A percentile compares a stretch with the other conserved stretches of the same genome.
These are phyloP conservation scores for Eristalis arbustorum DNA, from an alignment of 2,888 invertebrate genomes.

Conservation along the genomic window DNA sequence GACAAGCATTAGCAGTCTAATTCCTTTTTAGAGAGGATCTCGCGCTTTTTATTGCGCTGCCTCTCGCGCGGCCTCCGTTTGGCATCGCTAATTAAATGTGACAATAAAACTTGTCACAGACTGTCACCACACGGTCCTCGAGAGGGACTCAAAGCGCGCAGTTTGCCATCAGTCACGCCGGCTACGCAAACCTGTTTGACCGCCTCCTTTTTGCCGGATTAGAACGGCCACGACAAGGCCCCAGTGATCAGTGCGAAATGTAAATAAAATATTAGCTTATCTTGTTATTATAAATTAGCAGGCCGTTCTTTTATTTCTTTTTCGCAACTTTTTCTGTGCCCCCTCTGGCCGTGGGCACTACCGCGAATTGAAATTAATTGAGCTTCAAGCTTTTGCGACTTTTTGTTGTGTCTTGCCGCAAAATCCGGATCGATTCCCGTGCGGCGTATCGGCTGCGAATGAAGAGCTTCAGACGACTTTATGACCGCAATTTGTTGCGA, in stretches of 20 bases:
- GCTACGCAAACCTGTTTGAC: constrained; percentile 17
- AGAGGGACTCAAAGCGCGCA: constrained; percentile 4
- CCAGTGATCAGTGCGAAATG: neutral
- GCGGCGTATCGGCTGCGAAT: constrained; percentile 6
- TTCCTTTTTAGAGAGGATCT: constrained; percentile 24
- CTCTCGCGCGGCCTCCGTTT: constrained; percentile 2
- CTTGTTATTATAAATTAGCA: constrained; percentile 58
- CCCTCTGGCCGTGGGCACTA: constrained; percentile 14
- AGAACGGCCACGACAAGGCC: neutral
- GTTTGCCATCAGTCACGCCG: constrained; percentile 33
- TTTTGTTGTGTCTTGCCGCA: neutral
- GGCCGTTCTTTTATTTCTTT: neutral
- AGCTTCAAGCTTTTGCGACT: constrained; percentile 28
- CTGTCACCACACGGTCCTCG: constrained; percentile 32
- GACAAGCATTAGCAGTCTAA: constrained; percentile 13
- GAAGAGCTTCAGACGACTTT: constrained; percentile 55
- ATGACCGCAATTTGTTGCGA: constrained; percentile 59
- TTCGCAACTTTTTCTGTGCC: neutral
- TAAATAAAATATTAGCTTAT: constrained; percentile 51
- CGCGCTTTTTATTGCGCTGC: constrained; percentile 4
- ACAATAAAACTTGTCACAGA: constrained; percentile 51
- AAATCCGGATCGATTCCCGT: constrained; percentile 4
- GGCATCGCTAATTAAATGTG: constrained; percentile 52
- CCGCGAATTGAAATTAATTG: constrained; percentile 56
- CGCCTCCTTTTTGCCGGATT: neutral